A percentile compares a stretch with the other conserved stretches of the same genome.
Evolutionary conservation across 2,797 vertebrate species (phyloP).

Genomic region (Hippocampus kuda): DNA sequence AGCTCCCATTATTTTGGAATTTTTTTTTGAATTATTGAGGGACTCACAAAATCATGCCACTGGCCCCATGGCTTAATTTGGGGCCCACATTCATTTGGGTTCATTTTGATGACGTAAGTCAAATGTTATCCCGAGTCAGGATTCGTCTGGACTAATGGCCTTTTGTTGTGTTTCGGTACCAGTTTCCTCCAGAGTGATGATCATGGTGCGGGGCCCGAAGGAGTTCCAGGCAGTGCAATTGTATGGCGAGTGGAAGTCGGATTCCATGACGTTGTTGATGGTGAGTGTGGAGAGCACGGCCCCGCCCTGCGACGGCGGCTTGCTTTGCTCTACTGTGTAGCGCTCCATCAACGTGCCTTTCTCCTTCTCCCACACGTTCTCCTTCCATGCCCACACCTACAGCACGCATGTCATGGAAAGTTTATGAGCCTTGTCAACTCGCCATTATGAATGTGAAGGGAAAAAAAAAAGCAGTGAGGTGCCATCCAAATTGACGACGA

Average conservation of each 20-base stretch:
- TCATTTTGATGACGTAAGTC: no score
- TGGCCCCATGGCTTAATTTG: no score
- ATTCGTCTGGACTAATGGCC: neutral
- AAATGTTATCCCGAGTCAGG: no score
- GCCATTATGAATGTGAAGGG: neutral
- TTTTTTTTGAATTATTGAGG: no score
- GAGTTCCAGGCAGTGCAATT: constrained; percentile 97
- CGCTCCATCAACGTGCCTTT: constrained; percentile 79
- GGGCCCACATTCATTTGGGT: no score
- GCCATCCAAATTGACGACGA: neutral
- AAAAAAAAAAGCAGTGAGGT: neutral
- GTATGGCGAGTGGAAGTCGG: constrained; percentile 89
- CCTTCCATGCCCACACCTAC: constrained; percentile 96
- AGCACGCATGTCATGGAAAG: constrained; percentile 11
- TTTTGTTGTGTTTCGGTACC: constrained; percentile 37
- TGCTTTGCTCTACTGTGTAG: constrained; percentile 86
- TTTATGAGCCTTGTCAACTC: neutral
- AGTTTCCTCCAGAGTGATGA: constrained; percentile 84
- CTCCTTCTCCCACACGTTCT: constrained; percentile 90
- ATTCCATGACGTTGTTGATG: constrained; percentile 92
- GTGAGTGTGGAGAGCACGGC: constrained; percentile 88
- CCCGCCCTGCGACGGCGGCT: constrained; percentile 69
- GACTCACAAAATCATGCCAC: no score
- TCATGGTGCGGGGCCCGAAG: constrained; percentile 86
- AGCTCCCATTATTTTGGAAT: no score